These are phyloP conservation scores for Phyto melanocephala DNA, from an alignment of 2,888 invertebrate genomes.

Conservation along the genomic window DNA sequence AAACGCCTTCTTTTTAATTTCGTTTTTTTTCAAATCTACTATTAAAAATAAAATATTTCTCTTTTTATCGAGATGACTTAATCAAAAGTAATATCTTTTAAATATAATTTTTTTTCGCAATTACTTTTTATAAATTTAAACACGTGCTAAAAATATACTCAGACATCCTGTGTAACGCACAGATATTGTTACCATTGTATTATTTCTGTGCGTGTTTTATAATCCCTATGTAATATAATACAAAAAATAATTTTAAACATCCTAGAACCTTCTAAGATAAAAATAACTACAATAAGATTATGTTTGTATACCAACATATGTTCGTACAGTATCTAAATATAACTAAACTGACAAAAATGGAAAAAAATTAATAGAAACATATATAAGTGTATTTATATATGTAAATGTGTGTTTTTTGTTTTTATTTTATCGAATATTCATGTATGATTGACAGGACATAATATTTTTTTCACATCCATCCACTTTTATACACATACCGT, in stretches of 20 bases:
- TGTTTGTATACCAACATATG: too few relatives aligned
- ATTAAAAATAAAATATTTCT: too few relatives aligned
- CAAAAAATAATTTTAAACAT: not conserved
- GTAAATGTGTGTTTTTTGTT: not conserved
- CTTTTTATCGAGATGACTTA: too few relatives aligned
- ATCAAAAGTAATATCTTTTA: too few relatives aligned
- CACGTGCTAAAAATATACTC: not conserved
- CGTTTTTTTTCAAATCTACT: too few relatives aligned
- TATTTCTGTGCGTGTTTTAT: not conserved
- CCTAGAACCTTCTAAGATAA: not conserved
- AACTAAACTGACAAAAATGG: not conserved
- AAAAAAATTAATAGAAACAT: not conserved
- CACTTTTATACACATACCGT: not conserved
- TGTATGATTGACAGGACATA: slow-evolving; percentile 23
- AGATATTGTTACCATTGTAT: not conserved
- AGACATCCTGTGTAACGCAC: not conserved
- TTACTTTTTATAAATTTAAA: too few relatives aligned
- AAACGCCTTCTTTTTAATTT: too few relatives aligned
- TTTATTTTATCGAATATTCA: not conserved
- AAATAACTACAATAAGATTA: not conserved
- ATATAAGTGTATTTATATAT: not conserved
- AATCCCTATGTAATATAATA: too few relatives aligned
- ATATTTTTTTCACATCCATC: slow-evolving; percentile 2
- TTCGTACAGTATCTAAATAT: not conserved
- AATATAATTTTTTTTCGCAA: too few relatives aligned